Base-by-base conservation (phyloP, 1,140 invertebrate species). In the Papilio helenus region DNA sequence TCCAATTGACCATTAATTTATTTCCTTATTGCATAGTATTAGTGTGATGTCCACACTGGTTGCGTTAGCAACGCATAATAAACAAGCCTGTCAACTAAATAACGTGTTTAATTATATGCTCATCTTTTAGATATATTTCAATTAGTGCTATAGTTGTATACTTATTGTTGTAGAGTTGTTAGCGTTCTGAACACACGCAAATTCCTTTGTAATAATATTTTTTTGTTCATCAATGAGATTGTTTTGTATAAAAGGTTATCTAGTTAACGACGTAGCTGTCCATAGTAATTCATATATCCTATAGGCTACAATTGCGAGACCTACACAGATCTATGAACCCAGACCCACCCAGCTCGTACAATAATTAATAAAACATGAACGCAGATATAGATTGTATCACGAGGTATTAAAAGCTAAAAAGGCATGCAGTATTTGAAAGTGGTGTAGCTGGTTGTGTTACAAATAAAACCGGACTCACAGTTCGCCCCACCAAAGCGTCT, bases 381-480 rank as follows among this genome's bases (percentile, higher is more conserved):
- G 76, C 51, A 16, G 72, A 78, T 82, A 82, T 78, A 74, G 79
- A 73, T 77, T 77, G 55, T 77, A 61, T 77, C 1, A 20, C 39
- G 14, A 61, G 3, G 76, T n/a, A 20, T 61, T 77, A 77, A 61
- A 77, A 61, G 76, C 76, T 18, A 77, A 77, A 77, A 77, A 77
- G 76, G 76, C 34, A 61, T 76, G 78, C 72, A 51, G 51, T 51
- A 20, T 65, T 65, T 79, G 82, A 77, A 84, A 81, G 76, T 72
- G 58, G 51, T 72, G 81, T 76, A 77, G 61, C 55, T 73, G 79
- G 79, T 85, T 82, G 80, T 46, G 82, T 84, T 81, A 61, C 80
- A 87, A 79, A 80, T 76, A 85, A 84, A 89, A 91, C 89, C 89
- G 88, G 89, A 94, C 92, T 94, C 84, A 94, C 92, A 84, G 84